phyloP scores from a whole-genome alignment of 2,113 vertebrate species.

The Oenanthe oenanthe region DNA sequence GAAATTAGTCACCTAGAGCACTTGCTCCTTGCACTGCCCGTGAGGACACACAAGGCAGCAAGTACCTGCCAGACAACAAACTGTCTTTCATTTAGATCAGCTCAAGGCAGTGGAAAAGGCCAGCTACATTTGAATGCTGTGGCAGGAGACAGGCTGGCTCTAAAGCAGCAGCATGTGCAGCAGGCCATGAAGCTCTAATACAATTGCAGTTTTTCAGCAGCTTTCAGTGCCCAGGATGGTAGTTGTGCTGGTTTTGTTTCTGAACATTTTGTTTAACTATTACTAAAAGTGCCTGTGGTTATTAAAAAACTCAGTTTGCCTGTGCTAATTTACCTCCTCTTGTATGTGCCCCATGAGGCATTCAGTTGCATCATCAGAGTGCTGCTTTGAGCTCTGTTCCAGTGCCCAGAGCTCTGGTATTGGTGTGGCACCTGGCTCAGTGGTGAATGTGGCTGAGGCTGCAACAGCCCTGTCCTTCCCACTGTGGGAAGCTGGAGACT shows the following conservation, averaged over 20 bases:
- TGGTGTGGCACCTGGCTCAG: background rate
- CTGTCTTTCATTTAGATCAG: background rate
- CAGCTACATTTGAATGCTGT: background rate
- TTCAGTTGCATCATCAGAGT: background rate
- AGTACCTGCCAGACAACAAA: background rate
- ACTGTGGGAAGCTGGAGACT: background rate
- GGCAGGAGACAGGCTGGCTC: background rate
- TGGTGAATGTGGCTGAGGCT: background rate
- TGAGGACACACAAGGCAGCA: rapidly evolving
- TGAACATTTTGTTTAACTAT: background rate
- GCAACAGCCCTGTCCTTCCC: background rate
- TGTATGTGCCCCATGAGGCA: background rate
- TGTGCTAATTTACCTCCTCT: background rate
- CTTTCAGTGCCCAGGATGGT: background rate
- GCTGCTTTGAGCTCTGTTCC: background rate
- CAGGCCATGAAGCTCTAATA: background rate
- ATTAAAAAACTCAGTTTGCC: background rate
- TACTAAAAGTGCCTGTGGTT: background rate
- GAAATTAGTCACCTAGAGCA: background rate
- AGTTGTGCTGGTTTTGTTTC: background rate
- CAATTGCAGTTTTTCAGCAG: background rate
- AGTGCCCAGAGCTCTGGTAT: background rate
- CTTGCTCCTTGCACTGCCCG: background rate
- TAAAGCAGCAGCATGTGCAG: background rate
- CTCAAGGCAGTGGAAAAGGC: background rate